Percentiles rank a stretch among this genome's conserved stretches.
phyloP scores from a whole-genome alignment of 2,113 vertebrate genomes.

The Phodopus roborovskii region DNA sequence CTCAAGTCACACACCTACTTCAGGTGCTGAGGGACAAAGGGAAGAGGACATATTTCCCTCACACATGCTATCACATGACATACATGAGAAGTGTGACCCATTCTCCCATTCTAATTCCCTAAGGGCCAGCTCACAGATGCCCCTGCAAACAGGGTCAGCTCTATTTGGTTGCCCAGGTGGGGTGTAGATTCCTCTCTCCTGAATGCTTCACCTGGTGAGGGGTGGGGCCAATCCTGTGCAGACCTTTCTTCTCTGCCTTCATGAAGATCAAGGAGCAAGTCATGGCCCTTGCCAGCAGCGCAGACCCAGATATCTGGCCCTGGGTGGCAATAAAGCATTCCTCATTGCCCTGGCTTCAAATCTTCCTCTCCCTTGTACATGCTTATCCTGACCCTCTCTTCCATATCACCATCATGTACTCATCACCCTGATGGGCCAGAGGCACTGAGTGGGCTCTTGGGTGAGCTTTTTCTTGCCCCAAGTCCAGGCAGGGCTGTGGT shows the following conservation, averaged over 20 bases:
- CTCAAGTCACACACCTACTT: background rate
- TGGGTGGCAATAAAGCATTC: background rate
- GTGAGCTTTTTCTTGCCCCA: background rate
- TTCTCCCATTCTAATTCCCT: background rate
- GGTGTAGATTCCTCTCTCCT: background rate
- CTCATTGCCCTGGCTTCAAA: no score
- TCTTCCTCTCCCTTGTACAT: background rate
- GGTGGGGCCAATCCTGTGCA: background rate
- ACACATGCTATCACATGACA: no score
- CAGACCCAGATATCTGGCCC: background rate
- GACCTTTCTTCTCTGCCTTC: background rate
- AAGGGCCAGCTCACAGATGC: background rate
- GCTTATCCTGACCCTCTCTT: background rate
- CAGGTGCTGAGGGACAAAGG: background rate
- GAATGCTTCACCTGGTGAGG: background rate
- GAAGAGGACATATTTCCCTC: background rate
- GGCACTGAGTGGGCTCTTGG: background rate
- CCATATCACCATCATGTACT: background rate
- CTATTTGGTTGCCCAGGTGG: background rate
- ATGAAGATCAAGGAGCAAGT: no score
- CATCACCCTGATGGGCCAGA: background rate
- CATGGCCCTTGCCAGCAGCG: background rate
- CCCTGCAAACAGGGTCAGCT: background rate
- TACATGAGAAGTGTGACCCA: background rate
- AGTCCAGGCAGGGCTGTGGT: background rate